Conservation (phyloP, 2,888 invertebrate genomes). For the Isotomurus palustris region DNA sequence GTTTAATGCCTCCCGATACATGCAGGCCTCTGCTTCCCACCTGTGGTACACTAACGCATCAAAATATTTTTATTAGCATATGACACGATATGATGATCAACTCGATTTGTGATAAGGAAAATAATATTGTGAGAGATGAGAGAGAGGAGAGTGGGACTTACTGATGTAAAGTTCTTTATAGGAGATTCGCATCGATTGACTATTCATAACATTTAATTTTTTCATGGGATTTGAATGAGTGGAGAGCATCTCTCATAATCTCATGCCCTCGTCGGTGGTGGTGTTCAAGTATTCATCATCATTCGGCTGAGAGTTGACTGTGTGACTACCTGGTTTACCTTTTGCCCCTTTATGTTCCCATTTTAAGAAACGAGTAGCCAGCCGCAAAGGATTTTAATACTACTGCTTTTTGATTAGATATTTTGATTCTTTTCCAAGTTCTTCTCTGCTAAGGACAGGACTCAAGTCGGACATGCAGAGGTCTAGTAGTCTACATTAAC, state of each 20-base stretch:
- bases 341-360: conserved; percentile 11
- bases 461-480: no score
- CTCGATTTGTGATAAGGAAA: background rate
- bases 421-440: no score
- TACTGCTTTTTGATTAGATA: no score
- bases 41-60: conserved; percentile 3
- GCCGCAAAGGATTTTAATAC: no score
- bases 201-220: no score
- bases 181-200: background rate
- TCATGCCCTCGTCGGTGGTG: no score
- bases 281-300: no score
- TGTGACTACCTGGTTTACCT: conserved; percentile 12
- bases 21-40: background rate
- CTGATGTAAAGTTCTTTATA: background rate
- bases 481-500: no score
- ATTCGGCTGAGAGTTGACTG: background rate
- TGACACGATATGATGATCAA: background rate
- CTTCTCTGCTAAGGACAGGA: no score
- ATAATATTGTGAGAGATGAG: background rate
- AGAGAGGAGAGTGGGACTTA: background rate
- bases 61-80: conserved; percentile 13
- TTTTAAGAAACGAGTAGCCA: conserved; percentile 9
- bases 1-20: background rate
- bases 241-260: no score
- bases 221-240: no score